Conservation (phyloP, 2,797 vertebrate genomes). For the Hapalemur alaotrensis region DNA sequence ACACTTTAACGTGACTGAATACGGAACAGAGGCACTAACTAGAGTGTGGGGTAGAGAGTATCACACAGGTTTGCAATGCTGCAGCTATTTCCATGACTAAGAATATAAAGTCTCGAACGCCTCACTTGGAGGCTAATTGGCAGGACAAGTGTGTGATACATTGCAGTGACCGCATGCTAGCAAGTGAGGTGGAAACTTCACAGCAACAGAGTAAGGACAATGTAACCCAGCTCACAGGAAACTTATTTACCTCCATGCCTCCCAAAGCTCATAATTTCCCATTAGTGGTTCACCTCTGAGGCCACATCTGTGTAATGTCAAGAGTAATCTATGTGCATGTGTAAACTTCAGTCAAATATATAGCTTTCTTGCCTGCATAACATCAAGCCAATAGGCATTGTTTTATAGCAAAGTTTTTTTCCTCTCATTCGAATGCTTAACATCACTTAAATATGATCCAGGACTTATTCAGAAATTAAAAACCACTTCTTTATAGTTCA, state of each 20-base stretch:
- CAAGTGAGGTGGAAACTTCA: neutral
- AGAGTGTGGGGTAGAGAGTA: neutral
- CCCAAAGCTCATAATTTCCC: neutral
- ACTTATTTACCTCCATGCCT: neutral
- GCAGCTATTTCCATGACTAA: constrained; percentile 37
- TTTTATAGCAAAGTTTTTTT: neutral
- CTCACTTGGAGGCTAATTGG: neutral
- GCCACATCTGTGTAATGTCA: neutral
- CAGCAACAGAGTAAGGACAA: neutral
- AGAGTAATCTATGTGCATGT: neutral
- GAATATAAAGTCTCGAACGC: neutral
- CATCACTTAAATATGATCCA: constrained; percentile 1
- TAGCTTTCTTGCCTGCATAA: neutral
- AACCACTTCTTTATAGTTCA: neutral
- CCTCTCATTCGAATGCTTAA: neutral
- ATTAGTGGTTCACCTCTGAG: neutral
- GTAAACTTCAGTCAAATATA: neutral
- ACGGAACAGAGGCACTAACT: neutral
- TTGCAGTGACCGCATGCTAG: neutral
- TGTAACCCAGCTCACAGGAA: neutral
- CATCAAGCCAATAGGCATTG: neutral
- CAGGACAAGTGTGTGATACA: neutral
- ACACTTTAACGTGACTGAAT: constrained; percentile 43
- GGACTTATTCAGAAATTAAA: neutral
- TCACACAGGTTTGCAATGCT: constrained; percentile 23